Base-by-base conservation (phyloP, 2,113 vertebrate species). In the Enhydra lutris region DNA sequence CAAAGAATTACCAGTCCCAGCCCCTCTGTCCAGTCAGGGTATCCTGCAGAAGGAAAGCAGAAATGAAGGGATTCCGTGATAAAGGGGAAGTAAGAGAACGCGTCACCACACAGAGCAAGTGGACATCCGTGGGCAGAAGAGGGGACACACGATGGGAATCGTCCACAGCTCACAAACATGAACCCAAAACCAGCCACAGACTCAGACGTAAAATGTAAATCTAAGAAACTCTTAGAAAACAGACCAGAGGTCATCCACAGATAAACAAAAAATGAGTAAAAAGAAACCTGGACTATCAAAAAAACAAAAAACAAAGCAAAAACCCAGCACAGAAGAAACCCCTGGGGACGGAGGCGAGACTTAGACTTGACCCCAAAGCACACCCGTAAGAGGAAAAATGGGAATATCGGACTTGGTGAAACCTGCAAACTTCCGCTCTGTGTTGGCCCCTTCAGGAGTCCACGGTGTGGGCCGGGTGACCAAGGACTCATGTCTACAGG, bases 401-500 rank as follows among this genome's bases (percentile, higher is more conserved):
- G 20, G 4, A 50, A 34, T 6, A 34, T 20, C 0, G 76, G 45
- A 79, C 29, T 34, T 20, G 3, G 45, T 34, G 45, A 34, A 50
- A 34, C 29, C 29, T 34, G 26, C 26, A 50, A 20, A 47, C 45
- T 50, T 50, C 17, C 7, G 13, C 24, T 50, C 45, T 29, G 4
- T 9, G 29, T 0, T 6, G 29, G 7, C 7, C 26, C 45, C 42
- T 36, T 10, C 9, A 36, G n/a, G 69, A 39, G 4, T 8, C 36
- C 21, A 2, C 4, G 20, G 45, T 26, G 2, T 3, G 45, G 45
- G 29, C 76, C 29, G 3, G 42, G 42, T 79, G 76, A 76, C 45
- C 2, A 31, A 34, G 29, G 26, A 11, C 76, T 10, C 15, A 1
- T 1, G 2, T 20, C 76, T 1, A 17, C 15, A 10, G 4, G 0